Percentiles rank a stretch among this genome's conserved stretches.
Evolutionary conservation across 2,113 vertebrate species (phyloP).

Genomic region (Platichthys stellatus): DNA sequence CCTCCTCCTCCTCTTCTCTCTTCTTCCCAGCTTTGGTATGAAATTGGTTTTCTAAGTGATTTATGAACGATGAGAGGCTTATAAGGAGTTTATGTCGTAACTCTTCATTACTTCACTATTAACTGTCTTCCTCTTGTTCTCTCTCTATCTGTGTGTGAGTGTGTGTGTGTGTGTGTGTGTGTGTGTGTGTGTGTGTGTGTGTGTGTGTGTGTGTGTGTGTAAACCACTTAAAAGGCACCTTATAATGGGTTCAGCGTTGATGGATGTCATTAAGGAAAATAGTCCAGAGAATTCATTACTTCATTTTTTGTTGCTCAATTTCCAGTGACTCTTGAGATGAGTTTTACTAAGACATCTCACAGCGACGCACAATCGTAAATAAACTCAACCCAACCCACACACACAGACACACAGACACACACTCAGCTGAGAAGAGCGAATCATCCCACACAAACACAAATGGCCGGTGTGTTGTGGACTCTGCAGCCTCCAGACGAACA

Average conservation of each 20-base stretch:
- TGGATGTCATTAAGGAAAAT: constrained; percentile 45
- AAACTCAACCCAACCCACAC: too few species aligned
- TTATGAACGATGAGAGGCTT: constrained; percentile 52
- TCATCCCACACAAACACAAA: background rate
- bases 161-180: background rate
- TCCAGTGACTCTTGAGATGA: background rate
- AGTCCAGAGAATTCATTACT: constrained; percentile 26
- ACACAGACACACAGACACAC: too few species aligned
- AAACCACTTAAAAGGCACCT: constrained; percentile 38
- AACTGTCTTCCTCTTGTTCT: constrained; percentile 40
- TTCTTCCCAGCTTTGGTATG: constrained; percentile 29
- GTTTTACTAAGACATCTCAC: background rate
- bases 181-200: constrained; percentile 2
- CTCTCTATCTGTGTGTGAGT: background rate
- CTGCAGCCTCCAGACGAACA: background rate
- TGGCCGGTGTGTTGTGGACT: too few species aligned
- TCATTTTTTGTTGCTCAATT: constrained; percentile 5
- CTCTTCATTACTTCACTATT: constrained; percentile 62
- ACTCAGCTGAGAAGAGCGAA: background rate
- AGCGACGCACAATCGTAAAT: background rate
- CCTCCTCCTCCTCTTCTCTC: background rate
- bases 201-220: constrained; percentile 8
- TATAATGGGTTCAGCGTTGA: constrained; percentile 36
- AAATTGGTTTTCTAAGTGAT: constrained; percentile 61
- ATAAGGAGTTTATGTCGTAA: constrained; percentile 60